Conservation (phyloP, 2,797 vertebrate genomes). For the Hyperoplus lanceolatus region DNA sequence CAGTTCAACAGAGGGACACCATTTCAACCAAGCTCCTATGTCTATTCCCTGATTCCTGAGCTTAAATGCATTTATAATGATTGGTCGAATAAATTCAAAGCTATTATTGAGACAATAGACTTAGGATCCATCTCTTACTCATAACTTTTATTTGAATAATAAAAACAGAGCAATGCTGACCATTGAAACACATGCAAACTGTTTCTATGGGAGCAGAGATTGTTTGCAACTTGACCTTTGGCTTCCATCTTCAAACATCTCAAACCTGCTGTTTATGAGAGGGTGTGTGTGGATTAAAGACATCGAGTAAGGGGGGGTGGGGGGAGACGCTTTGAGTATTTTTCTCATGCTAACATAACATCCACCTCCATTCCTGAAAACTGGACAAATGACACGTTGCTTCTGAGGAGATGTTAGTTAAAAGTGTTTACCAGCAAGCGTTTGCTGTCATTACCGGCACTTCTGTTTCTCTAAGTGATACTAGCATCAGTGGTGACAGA, state of each 20-base stretch:
- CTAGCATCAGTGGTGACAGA: slow-evolving; percentile 23
- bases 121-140: not conserved
- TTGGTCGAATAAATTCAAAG: not conserved
- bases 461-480: slow-evolving; percentile 30
- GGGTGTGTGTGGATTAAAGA: slow-evolving; percentile 26
- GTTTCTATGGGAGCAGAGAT: not conserved
- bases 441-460: slow-evolving; percentile 23
- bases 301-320: not conserved
- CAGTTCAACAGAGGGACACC: not conserved
- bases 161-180: not conserved
- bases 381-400: slow-evolving; percentile 40
- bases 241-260: not conserved
- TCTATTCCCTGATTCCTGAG: not conserved
- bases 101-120: not conserved
- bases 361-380: slow-evolving; percentile 8
- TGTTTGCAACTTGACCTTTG: slow-evolving; percentile 4
- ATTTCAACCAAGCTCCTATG: not conserved
- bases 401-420: slow-evolving; percentile 6
- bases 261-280: not conserved
- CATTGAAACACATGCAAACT: not conserved
- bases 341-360: slow-evolving; percentile 21
- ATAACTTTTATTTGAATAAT: not conserved
- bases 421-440: not conserved
- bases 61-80: not conserved
- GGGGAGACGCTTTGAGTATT: slow-evolving; percentile 47